Evolutionary conservation across 2,888 invertebrate genomes (phyloP).

Genomic region (Pollenia griseotomentosa): DNA sequence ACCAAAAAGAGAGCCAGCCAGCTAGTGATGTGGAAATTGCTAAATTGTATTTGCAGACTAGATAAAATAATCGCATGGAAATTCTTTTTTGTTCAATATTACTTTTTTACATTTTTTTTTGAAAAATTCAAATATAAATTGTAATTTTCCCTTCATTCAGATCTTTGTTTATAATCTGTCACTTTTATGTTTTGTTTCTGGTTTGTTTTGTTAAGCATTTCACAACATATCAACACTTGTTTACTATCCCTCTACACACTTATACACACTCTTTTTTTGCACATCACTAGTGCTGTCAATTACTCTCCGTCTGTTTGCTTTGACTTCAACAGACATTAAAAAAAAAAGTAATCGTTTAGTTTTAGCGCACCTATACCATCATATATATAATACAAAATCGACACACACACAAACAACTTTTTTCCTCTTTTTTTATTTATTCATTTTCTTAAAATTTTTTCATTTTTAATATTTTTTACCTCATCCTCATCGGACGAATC

Average conservation of each 20-base stretch:
- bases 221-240: constrained; percentile 64
- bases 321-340: constrained; percentile 52
- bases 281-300: constrained; percentile 63
- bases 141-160: not conserved
- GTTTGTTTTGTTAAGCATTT: constrained; percentile 58
- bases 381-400: constrained; percentile 46
- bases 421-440: constrained; percentile 61
- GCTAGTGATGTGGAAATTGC: constrained; percentile 61
- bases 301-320: constrained; percentile 33
- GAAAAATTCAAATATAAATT: not conserved
- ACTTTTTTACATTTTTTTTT: not conserved
- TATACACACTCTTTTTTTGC: constrained; percentile 15
- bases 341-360: constrained; percentile 67
- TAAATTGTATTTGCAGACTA: constrained; percentile 27
- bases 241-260: not conserved
- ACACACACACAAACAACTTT: constrained; percentile 59
- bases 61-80: constrained; percentile 41
- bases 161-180: not conserved
- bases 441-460: constrained; percentile 66
- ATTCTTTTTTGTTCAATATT: not conserved
- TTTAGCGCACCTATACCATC: constrained; percentile 64
- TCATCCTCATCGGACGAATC: constrained; percentile 84
- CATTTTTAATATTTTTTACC: constrained; percentile 78
- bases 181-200: constrained; percentile 1
- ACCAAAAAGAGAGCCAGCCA: constrained; percentile 13